phyloP scores from a whole-genome alignment of 2,797 vertebrate species.

The Scolopax rusticola region DNA sequence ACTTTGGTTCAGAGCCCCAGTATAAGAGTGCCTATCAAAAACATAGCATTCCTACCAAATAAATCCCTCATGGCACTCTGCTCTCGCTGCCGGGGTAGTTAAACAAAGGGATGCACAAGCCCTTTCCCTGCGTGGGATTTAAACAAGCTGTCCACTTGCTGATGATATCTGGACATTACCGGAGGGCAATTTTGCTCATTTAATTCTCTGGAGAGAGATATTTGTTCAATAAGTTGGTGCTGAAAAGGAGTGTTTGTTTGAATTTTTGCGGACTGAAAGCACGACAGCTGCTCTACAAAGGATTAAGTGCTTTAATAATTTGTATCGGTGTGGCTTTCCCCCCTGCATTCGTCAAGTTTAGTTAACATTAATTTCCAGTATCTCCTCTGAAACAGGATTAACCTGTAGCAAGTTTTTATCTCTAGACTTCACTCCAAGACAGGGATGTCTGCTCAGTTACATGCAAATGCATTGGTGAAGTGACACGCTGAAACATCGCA shows the following conservation, averaged over 20 bases:
- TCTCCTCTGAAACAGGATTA: constrained; percentile 7
- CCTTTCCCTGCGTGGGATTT: background rate
- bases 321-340: background rate
- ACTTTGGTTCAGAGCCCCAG: background rate
- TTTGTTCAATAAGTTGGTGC: background rate
- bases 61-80: fast-evolving
- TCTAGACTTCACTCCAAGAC: background rate
- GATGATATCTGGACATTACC: background rate
- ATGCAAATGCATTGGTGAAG: background rate
- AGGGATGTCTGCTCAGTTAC: background rate
- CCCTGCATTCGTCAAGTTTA: background rate
- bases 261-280: background rate
- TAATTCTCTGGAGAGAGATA: background rate
- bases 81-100: background rate
- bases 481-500: background rate
- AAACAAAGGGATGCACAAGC: background rate
- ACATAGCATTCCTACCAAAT: fast-evolving
- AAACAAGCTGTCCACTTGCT: background rate
- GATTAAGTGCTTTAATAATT: background rate
- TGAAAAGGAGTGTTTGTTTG: background rate
- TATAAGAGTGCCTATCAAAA: fast-evolving
- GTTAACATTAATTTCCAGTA: background rate
- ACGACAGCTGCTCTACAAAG: background rate
- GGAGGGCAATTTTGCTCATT: background rate
- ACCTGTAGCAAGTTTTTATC: background rate